A percentile compares a stretch with the other conserved stretches of the same genome.
phyloP scores from a whole-genome alignment of 2,888 invertebrate species.

The Endomychus coccineus region DNA sequence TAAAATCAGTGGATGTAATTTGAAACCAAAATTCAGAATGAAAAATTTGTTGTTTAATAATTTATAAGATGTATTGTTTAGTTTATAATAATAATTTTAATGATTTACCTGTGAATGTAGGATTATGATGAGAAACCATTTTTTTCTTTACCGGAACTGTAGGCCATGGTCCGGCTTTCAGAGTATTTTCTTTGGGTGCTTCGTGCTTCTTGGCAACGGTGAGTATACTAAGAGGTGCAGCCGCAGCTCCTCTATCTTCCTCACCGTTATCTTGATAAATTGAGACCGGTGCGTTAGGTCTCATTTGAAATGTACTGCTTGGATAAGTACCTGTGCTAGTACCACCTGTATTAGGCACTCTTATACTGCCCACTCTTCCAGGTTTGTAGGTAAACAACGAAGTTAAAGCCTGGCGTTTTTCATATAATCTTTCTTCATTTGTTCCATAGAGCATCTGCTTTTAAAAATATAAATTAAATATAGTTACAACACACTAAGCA shows the following conservation, averaged over 20 bases:
- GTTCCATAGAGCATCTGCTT: slow-evolving; percentile 57
- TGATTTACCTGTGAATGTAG: slow-evolving; percentile 46
- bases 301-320: slow-evolving; percentile 28
- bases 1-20: no score
- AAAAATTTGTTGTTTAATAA: no score
- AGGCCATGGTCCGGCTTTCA: slow-evolving; percentile 66
- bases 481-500: no score
- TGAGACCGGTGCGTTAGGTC: slow-evolving; percentile 35
- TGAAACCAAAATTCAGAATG: no score
- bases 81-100: no score
- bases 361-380: slow-evolving; percentile 49
- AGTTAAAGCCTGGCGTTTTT: slow-evolving; percentile 70
- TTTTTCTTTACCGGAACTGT: slow-evolving; percentile 41
- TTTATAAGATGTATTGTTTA: no score
- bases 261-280: slow-evolving; percentile 41
- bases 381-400: slow-evolving; percentile 63
- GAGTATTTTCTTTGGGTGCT: slow-evolving; percentile 59
- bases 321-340: slow-evolving; percentile 24
- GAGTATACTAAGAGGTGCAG: slow-evolving; percentile 47
- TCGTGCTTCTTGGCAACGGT: slow-evolving; percentile 50
- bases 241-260: slow-evolving; percentile 33
- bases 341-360: slow-evolving; percentile 32
- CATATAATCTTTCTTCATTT: slow-evolving; percentile 49
- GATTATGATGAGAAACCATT: slow-evolving; percentile 30
- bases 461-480: slow-evolving; percentile 10